Base-by-base conservation (phyloP, 2,888 invertebrate genomes). In the Cantharis flavilabris region DNA sequence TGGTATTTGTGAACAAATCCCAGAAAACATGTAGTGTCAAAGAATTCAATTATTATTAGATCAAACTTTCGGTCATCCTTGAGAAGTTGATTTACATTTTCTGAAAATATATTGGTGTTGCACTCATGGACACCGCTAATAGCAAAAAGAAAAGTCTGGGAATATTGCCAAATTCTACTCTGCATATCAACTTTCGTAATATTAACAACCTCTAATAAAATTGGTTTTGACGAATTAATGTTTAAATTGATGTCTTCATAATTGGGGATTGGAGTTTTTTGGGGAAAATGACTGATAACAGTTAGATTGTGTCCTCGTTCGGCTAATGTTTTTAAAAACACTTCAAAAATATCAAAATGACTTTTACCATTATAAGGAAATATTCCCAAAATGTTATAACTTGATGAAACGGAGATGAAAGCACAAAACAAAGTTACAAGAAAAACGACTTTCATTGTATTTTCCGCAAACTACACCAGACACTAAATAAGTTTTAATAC, bases 321-420 rank as follows among this genome's bases (percentile, higher is more conserved):
- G 0, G 90, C 91, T 76, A 94, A 84, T 80, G 76, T 76, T 69
- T 88, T 89, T 70, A 94, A 84, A 76, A 92, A 89, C 0, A 92
- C 90, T 83, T 89, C 89, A 83, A 91, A 92, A 62, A 93, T 91
- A 65, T 91, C 89, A 83, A 93, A 93, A 85, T 94, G 94, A 76
- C 94, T 94, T 82, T 91, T 92, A 4, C 94, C 93, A 13, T 90
- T 88, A 82, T 93, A 92, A 0, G 92, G 91, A 84, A 93, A 92
- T 79, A 93, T 86, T 28, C 90, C 93, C 62, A 94, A 87, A 79
- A 94, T 91, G 76, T 90, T 90, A 75, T 89, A 90, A 65, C 65
- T 5, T 13, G 13, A 33, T 13, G 33, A 33, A 33, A 5, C 5
- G 33, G 13, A 33, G 13, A 33, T 5, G 1, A n/a, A 33, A n/a